Evolutionary conservation across 2,888 invertebrate species (phyloP).

Genomic region (Hemaris fuciformis): DNA sequence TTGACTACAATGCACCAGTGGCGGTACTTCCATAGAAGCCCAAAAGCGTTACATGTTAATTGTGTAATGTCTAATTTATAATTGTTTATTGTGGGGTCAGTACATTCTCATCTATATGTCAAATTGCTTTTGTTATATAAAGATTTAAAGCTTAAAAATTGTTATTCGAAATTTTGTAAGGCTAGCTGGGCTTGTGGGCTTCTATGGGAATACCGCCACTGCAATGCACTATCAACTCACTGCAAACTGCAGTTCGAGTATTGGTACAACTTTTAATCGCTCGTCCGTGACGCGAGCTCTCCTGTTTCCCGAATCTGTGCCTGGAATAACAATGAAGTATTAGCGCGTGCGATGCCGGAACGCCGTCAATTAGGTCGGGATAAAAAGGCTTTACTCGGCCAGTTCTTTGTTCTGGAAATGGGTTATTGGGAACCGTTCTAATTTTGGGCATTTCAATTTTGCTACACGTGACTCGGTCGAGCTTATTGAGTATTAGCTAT

Average conservation of each 20-base stretch:
- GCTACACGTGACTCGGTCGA: not conserved
- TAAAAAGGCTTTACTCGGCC: not conserved
- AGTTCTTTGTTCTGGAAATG: not conserved
- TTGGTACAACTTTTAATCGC: not conserved
- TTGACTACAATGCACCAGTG: too few relatives aligned
- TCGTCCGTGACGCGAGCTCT: not conserved
- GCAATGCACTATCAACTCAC: not conserved
- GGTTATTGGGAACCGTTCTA: not conserved
- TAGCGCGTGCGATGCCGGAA: too few relatives aligned
- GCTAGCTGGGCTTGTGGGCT: too few relatives aligned
- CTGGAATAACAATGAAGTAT: slow-evolving; percentile 2
- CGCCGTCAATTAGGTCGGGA: not conserved
- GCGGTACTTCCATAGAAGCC: too few relatives aligned
- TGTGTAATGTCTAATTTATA: too few relatives aligned
- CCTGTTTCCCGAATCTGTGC: not conserved
- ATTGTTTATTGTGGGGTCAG: too few relatives aligned
- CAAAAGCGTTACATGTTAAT: too few relatives aligned
- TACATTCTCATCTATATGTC: too few relatives aligned
- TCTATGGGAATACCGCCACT: too few relatives aligned
- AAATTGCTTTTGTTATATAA: too few relatives aligned
- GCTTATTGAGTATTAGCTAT: not conserved
- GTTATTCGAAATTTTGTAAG: too few relatives aligned
- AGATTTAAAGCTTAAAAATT: too few relatives aligned
- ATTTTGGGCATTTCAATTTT: not conserved
- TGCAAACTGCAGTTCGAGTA: not conserved